These are phyloP conservation scores for Reticulitermes speratus DNA, from an alignment of 1,140 invertebrate species.

Conservation along the genomic window DNA sequence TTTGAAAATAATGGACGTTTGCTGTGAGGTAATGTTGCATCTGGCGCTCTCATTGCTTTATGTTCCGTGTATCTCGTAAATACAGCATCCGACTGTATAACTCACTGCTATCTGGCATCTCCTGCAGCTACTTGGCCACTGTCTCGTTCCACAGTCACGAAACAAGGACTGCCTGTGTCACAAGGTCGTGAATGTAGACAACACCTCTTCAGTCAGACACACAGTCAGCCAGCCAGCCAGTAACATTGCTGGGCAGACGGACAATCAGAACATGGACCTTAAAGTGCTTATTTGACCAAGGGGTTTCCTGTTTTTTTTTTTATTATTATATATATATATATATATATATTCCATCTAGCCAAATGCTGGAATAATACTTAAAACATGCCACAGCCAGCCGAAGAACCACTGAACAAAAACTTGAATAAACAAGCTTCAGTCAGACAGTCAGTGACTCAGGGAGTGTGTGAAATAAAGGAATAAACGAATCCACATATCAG, in stretches of 20 bases:
- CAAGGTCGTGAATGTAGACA: conserved; percentile 23
- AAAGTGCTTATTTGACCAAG: too few relatives aligned
- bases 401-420: too few relatives aligned
- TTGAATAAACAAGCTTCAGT: too few relatives aligned
- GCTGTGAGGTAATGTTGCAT: neutral
- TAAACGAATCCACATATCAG: too few relatives aligned
- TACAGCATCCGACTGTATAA: neutral
- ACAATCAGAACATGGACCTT: too few relatives aligned
- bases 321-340: too few relatives aligned
- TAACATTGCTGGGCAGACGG: neutral
- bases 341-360: too few relatives aligned
- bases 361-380: too few relatives aligned
- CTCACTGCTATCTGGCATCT: neutral
- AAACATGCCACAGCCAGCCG: too few relatives aligned
- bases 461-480: too few relatives aligned
- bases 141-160: neutral
- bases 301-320: too few relatives aligned
- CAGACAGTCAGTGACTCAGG: too few relatives aligned
- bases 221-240: neutral
- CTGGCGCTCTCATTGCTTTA: neutral
- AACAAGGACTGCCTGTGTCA: neutral
- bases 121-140: neutral
- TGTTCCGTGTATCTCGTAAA: neutral
- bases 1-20: neutral
- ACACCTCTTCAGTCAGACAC: neutral